A percentile compares a stretch with the other conserved stretches of the same genome.
Evolutionary conservation across 1,140 invertebrate species (phyloP).

Genomic region (Sarcophaga peregrina): DNA sequence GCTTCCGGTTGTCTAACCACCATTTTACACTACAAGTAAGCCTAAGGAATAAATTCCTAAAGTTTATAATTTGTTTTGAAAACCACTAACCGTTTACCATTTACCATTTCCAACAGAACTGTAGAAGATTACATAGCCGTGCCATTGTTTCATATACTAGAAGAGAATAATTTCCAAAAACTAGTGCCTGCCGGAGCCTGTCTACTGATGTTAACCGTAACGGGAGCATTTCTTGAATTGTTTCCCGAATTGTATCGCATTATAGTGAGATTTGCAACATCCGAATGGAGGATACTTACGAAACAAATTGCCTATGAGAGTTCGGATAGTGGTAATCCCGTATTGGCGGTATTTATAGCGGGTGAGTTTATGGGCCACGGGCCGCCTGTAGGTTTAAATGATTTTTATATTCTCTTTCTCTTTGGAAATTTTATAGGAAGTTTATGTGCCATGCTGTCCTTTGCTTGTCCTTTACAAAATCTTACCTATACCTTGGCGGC

Average conservation of each 20-base stretch:
- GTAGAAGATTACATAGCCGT: conserved; percentile 69
- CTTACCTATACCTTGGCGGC: conserved; percentile 61
- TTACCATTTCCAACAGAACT: conserved; percentile 43
- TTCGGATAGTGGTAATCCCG: conserved; percentile 73
- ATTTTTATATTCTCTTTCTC: conserved; percentile 13
- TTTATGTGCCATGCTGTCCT: conserved; percentile 74
- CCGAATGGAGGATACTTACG: conserved; percentile 74
- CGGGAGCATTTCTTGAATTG: conserved; percentile 72
- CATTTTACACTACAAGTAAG: conserved; percentile 60
- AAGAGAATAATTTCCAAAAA: conserved; percentile 72
- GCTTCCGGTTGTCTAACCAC: conserved; percentile 59
- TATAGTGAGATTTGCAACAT: conserved; percentile 71
- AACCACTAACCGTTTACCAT: no score
- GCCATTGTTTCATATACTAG: conserved; percentile 72
- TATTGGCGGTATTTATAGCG: conserved; percentile 74
- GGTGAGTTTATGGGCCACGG: conserved; percentile 62
- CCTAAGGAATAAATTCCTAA: no score
- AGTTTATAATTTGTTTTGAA: no score
- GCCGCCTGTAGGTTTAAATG: background rate
- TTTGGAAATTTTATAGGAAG: conserved; percentile 68
- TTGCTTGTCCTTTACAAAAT: conserved; percentile 72
- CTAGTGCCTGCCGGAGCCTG: conserved; percentile 72
- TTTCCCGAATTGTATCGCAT: conserved; percentile 72
- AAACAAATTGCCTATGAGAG: conserved; percentile 75
- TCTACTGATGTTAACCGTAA: conserved; percentile 71